Evolutionary conservation across 2,888 invertebrate genomes (phyloP).

Genomic region (Himalopsyche japonica): DNA sequence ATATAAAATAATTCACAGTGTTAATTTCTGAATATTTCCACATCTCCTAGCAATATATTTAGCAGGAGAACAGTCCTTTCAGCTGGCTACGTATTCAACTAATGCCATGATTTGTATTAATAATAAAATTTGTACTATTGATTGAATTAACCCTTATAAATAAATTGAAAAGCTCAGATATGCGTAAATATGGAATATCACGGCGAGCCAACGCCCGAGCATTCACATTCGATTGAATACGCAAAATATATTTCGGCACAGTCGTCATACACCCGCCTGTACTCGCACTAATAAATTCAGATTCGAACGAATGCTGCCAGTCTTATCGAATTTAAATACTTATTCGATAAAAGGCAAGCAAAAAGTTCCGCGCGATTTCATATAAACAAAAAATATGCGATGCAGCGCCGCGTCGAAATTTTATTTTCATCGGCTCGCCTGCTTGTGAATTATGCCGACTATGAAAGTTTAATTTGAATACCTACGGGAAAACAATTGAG

Average conservation of each 20-base stretch:
- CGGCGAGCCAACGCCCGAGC: not conserved
- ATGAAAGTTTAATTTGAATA: not conserved
- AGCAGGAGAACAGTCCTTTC: too few species aligned
- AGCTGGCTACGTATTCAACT: too few species aligned
- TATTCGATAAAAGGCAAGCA: constrained; percentile 20
- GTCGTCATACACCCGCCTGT: constrained; percentile 19
- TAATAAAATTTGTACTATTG: too few species aligned
- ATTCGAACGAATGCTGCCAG: constrained; percentile 27
- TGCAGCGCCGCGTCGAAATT: not conserved
- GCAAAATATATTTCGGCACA: constrained; percentile 1
- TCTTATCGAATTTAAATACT: constrained; percentile 37
- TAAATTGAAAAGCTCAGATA: not conserved
- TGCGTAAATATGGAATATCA: not conserved
- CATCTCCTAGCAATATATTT: too few species aligned
- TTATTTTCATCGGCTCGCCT: constrained; percentile 1
- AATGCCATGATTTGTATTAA: too few species aligned
- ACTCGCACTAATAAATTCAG: constrained; percentile 16
- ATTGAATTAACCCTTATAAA: too few species aligned
- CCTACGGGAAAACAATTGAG: not conserved
- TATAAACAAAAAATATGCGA: constrained; percentile 3
- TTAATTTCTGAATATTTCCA: too few species aligned
- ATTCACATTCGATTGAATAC: constrained; percentile 4
- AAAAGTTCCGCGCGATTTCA: constrained; percentile 5
- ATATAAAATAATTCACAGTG: too few species aligned
- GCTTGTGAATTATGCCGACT: not conserved